Evolutionary conservation across 2,797 vertebrate genomes (phyloP).

Genomic region (Pipistrellus pipistrellus): DNA sequence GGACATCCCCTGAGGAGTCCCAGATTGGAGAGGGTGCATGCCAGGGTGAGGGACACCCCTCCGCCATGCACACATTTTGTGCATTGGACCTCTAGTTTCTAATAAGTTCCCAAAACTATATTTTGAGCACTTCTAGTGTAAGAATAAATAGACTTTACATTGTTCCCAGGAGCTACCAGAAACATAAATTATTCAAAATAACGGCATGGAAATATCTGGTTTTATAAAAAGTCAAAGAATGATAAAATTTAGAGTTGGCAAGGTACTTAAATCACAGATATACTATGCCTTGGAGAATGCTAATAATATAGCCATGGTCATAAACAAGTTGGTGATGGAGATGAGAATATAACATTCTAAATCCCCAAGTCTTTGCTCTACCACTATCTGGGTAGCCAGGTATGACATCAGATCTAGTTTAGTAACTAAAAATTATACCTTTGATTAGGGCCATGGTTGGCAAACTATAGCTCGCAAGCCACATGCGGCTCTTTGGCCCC

Average conservation of each 20-base stretch:
- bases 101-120: neutral
- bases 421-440: neutral
- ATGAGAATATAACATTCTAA: neutral
- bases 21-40: no score
- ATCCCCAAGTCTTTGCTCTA: neutral
- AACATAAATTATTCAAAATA: neutral
- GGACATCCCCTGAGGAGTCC: no score
- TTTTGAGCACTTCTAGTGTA: neutral
- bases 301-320: neutral
- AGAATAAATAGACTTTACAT: neutral
- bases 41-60: no score
- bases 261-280: neutral
- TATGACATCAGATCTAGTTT: neutral
- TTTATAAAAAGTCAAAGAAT: slow-evolving; percentile 25
- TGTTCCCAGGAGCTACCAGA: neutral
- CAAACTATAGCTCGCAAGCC: no score
- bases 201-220: neutral
- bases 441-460: neutral
- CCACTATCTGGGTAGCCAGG: neutral
- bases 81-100: no score
- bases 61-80: no score
- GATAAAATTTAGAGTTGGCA: slow-evolving; percentile 24
- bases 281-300: neutral
- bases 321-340: neutral
- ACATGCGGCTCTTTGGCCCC: no score